Percentiles rank a stretch among this genome's conserved stretches.
These are phyloP conservation scores for Turdus rufiventris DNA, from an alignment of 2,113 vertebrate species.

Conservation along the genomic window DNA sequence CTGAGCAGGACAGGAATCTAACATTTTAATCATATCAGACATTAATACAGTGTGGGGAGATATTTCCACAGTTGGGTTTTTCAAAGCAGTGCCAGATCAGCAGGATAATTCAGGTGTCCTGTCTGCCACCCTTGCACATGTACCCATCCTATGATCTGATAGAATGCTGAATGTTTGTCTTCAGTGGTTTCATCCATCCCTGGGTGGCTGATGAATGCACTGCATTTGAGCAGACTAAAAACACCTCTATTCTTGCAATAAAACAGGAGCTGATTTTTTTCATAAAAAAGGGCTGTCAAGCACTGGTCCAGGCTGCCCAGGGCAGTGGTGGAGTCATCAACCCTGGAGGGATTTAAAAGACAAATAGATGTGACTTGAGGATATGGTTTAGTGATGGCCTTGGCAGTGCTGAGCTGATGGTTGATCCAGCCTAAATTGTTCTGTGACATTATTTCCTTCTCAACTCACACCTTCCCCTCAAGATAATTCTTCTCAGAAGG, in stretches of 20 bases:
- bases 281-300: neutral
- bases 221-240: neutral
- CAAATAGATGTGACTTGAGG: neutral
- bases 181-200: neutral
- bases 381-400: neutral
- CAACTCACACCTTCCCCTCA: neutral
- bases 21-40: neutral
- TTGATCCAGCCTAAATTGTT: neutral
- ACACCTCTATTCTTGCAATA: neutral
- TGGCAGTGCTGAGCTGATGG: neutral
- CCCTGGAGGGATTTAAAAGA: neutral
- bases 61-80: neutral
- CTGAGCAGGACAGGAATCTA: neutral
- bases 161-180: neutral
- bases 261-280: neutral
- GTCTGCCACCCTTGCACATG: rapidly evolving
- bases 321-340: neutral
- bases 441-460: neutral
- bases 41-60: too few relatives aligned
- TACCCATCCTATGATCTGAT: neutral
- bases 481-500: neutral
- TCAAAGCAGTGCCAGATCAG: neutral
- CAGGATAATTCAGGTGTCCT: neutral
- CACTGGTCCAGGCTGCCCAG: neutral
- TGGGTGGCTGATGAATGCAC: neutral